Evolutionary conservation across 2,888 invertebrate species (phyloP).

Genomic region (Tinea semifulvella): DNA sequence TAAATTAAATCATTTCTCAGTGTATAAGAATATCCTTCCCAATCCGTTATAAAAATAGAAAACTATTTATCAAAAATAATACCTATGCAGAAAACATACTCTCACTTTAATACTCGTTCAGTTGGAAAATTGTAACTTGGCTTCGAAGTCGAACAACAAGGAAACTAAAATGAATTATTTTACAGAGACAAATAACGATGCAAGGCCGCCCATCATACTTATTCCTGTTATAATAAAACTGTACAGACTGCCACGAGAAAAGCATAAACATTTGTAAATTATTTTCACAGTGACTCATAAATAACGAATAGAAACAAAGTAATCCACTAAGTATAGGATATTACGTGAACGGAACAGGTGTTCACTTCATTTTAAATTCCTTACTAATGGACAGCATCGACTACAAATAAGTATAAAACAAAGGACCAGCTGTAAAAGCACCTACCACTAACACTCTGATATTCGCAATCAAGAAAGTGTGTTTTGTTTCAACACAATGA

Average conservation of each 20-base stretch:
- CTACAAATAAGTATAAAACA: background rate
- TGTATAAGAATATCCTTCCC: too few relatives aligned
- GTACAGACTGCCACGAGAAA: slow-evolving; percentile 16
- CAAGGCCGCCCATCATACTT: slow-evolving; percentile 35
- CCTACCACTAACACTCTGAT: background rate
- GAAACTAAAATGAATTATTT: slow-evolving; percentile 18
- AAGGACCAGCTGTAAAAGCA: background rate
- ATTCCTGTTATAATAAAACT: slow-evolving; percentile 47
- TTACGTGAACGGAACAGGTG: background rate
- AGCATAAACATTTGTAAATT: background rate
- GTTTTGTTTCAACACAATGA: background rate
- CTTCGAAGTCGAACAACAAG: too few relatives aligned
- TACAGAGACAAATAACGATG: slow-evolving; percentile 26
- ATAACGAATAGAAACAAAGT: background rate
- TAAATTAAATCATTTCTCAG: too few relatives aligned
- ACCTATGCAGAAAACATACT: too few relatives aligned
- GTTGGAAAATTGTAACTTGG: too few relatives aligned
- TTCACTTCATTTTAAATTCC: slow-evolving; percentile 5
- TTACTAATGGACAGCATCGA: slow-evolving; percentile 2
- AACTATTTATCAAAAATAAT: too few relatives aligned
- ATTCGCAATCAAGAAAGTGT: slow-evolving; percentile 1
- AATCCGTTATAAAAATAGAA: too few relatives aligned
- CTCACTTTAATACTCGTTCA: too few relatives aligned
- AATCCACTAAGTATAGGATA: slow-evolving; percentile 6
- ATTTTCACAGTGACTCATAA: too few relatives aligned